Conservation (phyloP, 2,888 invertebrate genomes). For the Diadegma fenestrale region DNA sequence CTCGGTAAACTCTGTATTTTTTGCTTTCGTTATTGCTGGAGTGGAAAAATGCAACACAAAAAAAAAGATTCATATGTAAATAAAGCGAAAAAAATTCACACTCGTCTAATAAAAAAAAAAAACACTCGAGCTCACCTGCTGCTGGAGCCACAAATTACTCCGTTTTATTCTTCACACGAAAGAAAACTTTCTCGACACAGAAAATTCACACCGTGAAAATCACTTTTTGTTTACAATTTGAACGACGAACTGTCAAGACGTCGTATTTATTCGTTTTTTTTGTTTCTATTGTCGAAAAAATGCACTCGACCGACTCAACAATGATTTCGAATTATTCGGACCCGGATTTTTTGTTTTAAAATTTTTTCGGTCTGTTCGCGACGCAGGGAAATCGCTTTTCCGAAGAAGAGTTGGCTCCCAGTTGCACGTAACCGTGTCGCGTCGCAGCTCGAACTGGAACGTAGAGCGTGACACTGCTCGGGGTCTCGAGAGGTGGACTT, state of each 20-base stretch:
- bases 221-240: not conserved
- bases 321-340: not conserved
- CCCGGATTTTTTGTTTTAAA: not conserved
- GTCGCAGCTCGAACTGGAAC: constrained; percentile 81
- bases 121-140: not conserved
- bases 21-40: not conserved
- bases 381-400: constrained; percentile 31
- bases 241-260: not conserved
- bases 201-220: not conserved
- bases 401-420: constrained; percentile 15
- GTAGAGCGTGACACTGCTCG: constrained; percentile 76
- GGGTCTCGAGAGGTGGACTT: constrained; percentile 52
- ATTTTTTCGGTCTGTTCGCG: not conserved
- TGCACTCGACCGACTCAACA: not conserved
- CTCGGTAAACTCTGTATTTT: not conserved
- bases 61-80: not conserved
- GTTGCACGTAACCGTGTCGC: constrained; percentile 73
- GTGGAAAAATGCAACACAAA: not conserved
- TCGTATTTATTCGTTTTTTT: not conserved
- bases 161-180: not conserved
- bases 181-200: constrained; percentile 3
- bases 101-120: not conserved
- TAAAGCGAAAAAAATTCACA: not conserved
- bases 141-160: not conserved
- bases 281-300: not conserved